Evolutionary conservation across 2,888 invertebrate genomes (phyloP), one percentile per base, ranked within the genome.

Genomic region (Ochlodes sylvanus): DNA sequence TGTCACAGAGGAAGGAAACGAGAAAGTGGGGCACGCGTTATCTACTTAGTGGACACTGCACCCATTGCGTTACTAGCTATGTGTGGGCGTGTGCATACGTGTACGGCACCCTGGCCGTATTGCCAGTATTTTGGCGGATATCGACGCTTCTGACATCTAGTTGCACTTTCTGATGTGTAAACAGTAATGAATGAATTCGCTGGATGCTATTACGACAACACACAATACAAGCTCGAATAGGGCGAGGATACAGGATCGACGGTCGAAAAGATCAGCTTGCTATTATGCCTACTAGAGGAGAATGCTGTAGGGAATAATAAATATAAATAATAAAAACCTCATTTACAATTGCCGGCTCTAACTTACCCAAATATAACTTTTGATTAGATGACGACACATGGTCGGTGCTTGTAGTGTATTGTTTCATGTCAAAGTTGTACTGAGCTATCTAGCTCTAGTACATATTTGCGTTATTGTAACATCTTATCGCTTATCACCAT

Each of bases 11-110:
- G 87, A 87, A 88, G 89, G 89, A 88, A 89, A 80, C 79, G 80
- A 79, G 84, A 83, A 90, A 90, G 88, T 90, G 81, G 89, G 86
- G 69, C 89, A 75, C 72, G 72, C 78, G 77, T 90, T 89, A 91
- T 90, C 90, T 87, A 79, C 84, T 91, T 89, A 90, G 82, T 85
- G 88, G 85, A 76, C 86, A 79, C 72, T 85, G 86, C 84, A 83
- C 84, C 76, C 79, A 68, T 56, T 58, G 61, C 66, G 69, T n/a
- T 60, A 50, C 7, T 60, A 17, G 27, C 44, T 47, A 60, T 12
- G 42, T 34, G 34, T 41, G 32, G 34, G 56, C 15, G 55, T 54
- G n/a, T 32, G 52, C 60, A 63, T 38, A 15, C 63, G 63, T 68
- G 12, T 50, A 12, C 19, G 19, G 19, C 19, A 1, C 44, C 15